Evolutionary conservation across 1,140 invertebrate species (phyloP), one percentile per base, ranked within the genome.

Genomic region (Plodia interpunctella): DNA sequence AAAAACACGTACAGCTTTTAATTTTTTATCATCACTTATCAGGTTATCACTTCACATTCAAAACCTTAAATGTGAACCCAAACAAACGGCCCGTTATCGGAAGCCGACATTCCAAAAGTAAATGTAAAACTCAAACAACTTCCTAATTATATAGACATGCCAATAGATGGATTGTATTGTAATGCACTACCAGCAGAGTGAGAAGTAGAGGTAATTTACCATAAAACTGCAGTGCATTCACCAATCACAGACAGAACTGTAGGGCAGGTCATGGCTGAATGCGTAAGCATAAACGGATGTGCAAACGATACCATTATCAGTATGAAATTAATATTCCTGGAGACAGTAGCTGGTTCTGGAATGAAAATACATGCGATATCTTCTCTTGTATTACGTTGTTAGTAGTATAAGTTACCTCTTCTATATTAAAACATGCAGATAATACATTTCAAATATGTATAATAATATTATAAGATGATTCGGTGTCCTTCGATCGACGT

Each of bases 261-360:
- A 83, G 82, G 84, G 79, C 79, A 86, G 85, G 85, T 88, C 83
- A 88, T 83, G 84, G 84, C 74, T 83, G 79, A 74, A 80, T 80
- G 83, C 80, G 82, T 80, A 82, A 82, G 74, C 76, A 74, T 66
- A 76, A 80, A 81, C 82, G 84, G 82, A 87, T 87, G 78, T 83
- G 78, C 79, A 72, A 65, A 72, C 70, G 84, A 87, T 84, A 87
- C 76, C 71, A 71, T 77, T 80, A 87, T 84, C 80, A 70, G 55
- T 72, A 77, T 72, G 15, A 44, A 44, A 44, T 44, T 1, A n/a
- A 44, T 44, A 44, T 44, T 44, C 6, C 74, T 65, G 58, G 55
- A 38, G 57, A 32, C 60, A 60, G 52, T 60, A 62, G 67, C 58
- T 67, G 63, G 58, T 54, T 35, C 38, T 55, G 54, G 20, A 57